Percentiles rank a stretch among this genome's conserved stretches.
phyloP scores from a whole-genome alignment of 2,113 vertebrate genomes.

The Silurus glanis region DNA sequence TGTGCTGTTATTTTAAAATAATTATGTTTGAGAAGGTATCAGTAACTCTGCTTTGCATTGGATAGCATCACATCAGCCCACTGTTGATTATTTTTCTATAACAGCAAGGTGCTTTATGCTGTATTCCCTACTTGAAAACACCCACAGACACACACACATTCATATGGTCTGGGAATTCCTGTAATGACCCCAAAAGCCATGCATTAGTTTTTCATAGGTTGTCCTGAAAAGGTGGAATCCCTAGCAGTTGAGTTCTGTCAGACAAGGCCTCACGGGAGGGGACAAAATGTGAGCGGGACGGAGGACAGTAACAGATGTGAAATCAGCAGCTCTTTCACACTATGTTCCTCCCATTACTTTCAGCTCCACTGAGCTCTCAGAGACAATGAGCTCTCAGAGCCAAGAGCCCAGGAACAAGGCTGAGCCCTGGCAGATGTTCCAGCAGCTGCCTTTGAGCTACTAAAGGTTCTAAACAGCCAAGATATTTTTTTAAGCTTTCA shows the following conservation, averaged over 20 bases:
- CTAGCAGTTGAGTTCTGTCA: constrained; percentile 11
- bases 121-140: not conserved
- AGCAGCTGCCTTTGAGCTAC: not conserved
- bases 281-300: not conserved
- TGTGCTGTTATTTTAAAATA: not conserved
- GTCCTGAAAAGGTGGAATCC: not conserved
- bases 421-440: constrained; percentile 21
- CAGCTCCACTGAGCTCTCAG: constrained; percentile 36
- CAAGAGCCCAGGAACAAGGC: not conserved
- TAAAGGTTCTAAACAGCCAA: not conserved
- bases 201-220: constrained; percentile 20
- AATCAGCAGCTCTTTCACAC: constrained; percentile 36
- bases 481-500: not conserved
- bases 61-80: not conserved
- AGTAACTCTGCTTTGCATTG: not conserved
- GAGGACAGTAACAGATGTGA: constrained; percentile 6
- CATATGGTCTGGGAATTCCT: not conserved
- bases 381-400: constrained; percentile 25
- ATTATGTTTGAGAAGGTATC: not conserved
- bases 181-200: not conserved
- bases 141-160: not conserved
- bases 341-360: constrained; percentile 28
- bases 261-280: not conserved
- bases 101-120: not conserved
- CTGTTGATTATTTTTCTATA: not conserved